phyloP scores from a whole-genome alignment of 1,140 invertebrate species.

The Belonocnema kinseyi region DNA sequence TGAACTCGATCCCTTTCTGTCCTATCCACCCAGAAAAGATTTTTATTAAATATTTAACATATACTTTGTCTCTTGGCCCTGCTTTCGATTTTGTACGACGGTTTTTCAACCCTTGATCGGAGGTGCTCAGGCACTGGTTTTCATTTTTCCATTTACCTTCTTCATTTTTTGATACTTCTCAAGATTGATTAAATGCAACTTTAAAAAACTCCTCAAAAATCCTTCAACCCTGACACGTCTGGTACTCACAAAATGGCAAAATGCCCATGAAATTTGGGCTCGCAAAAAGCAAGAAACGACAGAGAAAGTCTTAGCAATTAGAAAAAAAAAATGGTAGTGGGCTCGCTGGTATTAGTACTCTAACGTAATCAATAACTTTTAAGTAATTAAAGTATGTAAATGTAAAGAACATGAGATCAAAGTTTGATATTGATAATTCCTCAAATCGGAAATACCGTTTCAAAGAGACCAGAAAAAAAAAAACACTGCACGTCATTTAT shows the following conservation, averaged over 20 bases:
- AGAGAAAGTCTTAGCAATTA: constrained; percentile 42
- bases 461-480: constrained; percentile 13
- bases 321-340: constrained; percentile 61
- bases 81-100: constrained; percentile 73
- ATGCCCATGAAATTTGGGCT: constrained; percentile 20
- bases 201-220: background rate
- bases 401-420: constrained; percentile 71
- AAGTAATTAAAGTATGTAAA: constrained; percentile 61
- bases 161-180: constrained; percentile 37
- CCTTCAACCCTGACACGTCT: constrained; percentile 22
- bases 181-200: background rate
- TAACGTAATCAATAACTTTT: constrained; percentile 57
- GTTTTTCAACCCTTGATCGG: constrained; percentile 55
- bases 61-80: constrained; percentile 63
- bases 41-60: constrained; percentile 26
- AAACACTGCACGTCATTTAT: constrained; percentile 2
- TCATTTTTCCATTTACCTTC: constrained; percentile 37
- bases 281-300: constrained; percentile 29
- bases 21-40: constrained; percentile 32
- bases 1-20: background rate
- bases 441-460: constrained; percentile 55
- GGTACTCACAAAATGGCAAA: constrained; percentile 16
- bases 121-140: constrained; percentile 46
- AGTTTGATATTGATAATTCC: constrained; percentile 65
- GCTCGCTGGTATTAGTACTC: constrained; percentile 62